These are phyloP conservation scores for Ischnus inquisitorius DNA, from an alignment of 2,888 invertebrate species.

Conservation along the genomic window DNA sequence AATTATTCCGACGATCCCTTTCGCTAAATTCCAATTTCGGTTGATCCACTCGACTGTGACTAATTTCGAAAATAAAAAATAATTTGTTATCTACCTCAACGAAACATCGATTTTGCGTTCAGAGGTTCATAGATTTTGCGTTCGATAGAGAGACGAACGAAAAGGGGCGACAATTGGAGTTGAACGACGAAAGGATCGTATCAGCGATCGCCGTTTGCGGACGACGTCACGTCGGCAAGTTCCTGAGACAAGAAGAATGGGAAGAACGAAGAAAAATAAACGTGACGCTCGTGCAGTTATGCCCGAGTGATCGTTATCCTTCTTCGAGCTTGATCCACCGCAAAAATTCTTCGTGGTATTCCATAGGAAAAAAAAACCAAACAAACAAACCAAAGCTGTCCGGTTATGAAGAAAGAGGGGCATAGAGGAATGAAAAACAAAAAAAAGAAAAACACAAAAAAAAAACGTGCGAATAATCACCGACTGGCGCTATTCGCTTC, in stretches of 20 bases:
- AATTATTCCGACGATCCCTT: not conserved
- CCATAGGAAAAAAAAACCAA: constrained; percentile 21
- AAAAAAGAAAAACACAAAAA: constrained; percentile 7
- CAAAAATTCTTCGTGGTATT: constrained; percentile 12
- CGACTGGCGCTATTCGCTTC: constrained; percentile 72
- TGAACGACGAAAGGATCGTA: not conserved
- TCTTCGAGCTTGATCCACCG: constrained; percentile 35
- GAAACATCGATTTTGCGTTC: not conserved
- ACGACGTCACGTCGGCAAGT: constrained; percentile 16
- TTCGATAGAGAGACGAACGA: not conserved
- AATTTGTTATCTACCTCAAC: constrained; percentile 5
- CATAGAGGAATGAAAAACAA: constrained; percentile 40
- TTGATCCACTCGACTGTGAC: not conserved
- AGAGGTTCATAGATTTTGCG: too few relatives aligned
- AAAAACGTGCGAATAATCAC: constrained; percentile 50
- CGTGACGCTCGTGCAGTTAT: constrained; percentile 1
- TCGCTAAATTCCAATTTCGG: not conserved
- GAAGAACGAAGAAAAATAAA: not conserved
- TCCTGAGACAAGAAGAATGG: constrained; percentile 41
- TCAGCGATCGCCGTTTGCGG: not conserved
- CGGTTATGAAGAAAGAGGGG: constrained; percentile 16
- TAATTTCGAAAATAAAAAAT: not conserved
- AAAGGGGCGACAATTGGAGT: not conserved
- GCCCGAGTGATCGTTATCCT: constrained; percentile 37
- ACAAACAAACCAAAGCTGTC: constrained; percentile 14